phyloP scores from a whole-genome alignment of 1,140 invertebrate genomes.

The Drosophila truncata region DNA sequence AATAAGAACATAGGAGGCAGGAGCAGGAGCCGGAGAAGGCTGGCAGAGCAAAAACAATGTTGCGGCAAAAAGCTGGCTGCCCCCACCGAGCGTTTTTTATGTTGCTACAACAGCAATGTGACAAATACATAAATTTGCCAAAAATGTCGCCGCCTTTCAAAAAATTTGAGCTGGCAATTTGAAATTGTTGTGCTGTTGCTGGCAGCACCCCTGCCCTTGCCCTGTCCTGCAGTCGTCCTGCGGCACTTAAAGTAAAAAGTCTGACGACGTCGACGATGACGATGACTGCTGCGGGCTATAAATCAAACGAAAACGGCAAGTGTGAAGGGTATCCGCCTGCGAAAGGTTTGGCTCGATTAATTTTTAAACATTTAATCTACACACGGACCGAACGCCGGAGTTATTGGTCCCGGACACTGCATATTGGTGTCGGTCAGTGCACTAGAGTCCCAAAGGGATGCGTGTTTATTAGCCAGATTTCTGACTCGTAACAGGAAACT shows the following conservation, averaged over 20 bases:
- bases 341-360: constrained; percentile 57
- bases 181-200: constrained; percentile 63
- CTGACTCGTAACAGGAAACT: constrained; percentile 14
- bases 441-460: neutral
- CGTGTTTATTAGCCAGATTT: constrained; percentile 47
- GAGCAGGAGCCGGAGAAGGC: constrained; percentile 16
- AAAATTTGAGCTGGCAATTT: constrained; percentile 82
- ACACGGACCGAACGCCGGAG: constrained; percentile 13
- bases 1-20: constrained; percentile 49
- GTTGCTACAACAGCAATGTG: constrained; percentile 59
- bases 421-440: neutral
- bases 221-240: constrained; percentile 19
- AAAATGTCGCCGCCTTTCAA: constrained; percentile 84
- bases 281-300: constrained; percentile 51
- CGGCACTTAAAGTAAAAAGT: constrained; percentile 64
- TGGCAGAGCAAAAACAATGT: constrained; percentile 68
- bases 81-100: constrained; percentile 43
- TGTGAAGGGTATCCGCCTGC: constrained; percentile 14
- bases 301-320: constrained; percentile 58
- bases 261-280: constrained; percentile 37
- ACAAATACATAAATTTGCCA: constrained; percentile 85
- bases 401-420: constrained; percentile 1
- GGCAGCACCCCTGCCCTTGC: constrained; percentile 12
- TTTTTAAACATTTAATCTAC: constrained; percentile 63
- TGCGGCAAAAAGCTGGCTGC: constrained; percentile 72